Conservation (phyloP, 2,113 vertebrate genomes). For the Pitta sordida region DNA sequence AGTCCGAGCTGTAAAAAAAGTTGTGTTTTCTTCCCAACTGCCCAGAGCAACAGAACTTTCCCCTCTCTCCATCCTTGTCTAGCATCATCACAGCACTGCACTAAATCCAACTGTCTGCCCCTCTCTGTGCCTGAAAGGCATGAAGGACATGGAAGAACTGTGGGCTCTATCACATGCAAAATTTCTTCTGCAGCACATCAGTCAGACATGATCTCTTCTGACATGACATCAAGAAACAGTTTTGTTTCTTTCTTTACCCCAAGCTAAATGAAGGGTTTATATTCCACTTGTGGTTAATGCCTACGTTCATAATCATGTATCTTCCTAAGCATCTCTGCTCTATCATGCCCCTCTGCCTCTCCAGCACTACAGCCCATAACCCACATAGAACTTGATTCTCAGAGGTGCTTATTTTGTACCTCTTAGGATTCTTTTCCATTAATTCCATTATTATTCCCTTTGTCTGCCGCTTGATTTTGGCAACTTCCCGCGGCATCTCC, state of each 20-base stretch:
- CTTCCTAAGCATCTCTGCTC: not conserved
- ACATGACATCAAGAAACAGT: conserved; percentile 49
- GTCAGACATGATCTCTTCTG: conserved; percentile 23
- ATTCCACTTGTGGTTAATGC: conserved; percentile 36
- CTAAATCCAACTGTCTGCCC: not conserved
- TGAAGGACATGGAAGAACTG: conserved; percentile 22
- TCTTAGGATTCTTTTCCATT: not conserved
- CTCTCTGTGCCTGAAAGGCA: conserved; percentile 49
- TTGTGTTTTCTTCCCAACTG: conserved; percentile 1
- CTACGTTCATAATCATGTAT: not conserved
- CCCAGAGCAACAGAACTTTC: conserved; percentile 43
- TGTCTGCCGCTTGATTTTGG: not conserved
- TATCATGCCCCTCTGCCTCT: not conserved
- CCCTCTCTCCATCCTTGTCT: conserved; percentile 23
- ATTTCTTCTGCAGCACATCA: conserved; percentile 42
- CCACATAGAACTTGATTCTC: not conserved
- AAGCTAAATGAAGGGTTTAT: conserved; percentile 46
- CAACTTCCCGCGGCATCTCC: not conserved
- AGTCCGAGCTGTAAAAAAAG: not conserved
- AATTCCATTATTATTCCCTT: not conserved
- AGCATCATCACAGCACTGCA: conserved; percentile 23
- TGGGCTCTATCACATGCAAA: conserved; percentile 55
- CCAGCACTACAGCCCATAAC: not conserved
- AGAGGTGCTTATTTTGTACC: not conserved
- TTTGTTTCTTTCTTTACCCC: conserved; percentile 43